Evolutionary conservation across 2,797 vertebrate species (phyloP).

Genomic region (Saxicola maurus): DNA sequence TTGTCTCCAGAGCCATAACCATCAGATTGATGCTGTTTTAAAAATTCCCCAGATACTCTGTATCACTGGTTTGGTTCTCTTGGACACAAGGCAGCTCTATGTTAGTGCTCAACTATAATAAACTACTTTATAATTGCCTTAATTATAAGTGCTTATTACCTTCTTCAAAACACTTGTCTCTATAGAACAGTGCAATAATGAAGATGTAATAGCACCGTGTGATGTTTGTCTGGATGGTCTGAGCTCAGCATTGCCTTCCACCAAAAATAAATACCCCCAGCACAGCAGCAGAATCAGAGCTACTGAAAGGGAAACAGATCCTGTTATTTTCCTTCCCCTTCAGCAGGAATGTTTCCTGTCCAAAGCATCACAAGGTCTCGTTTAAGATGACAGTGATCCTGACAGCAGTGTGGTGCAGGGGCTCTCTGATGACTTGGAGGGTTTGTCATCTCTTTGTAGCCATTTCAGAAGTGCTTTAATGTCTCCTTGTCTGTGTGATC

Average conservation of each 20-base stretch:
- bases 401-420: fast-evolving
- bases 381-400: neutral
- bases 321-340: neutral
- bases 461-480: neutral
- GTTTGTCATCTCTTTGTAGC: neutral
- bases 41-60: neutral
- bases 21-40: slow-evolving; percentile 26
- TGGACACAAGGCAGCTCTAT: slow-evolving; percentile 18
- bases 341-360: neutral
- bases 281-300: neutral
- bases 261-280: neutral
- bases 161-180: slow-evolving; percentile 59
- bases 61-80: slow-evolving; percentile 24
- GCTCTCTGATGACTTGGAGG: neutral
- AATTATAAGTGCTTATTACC: slow-evolving; percentile 61
- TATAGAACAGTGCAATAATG: slow-evolving; percentile 19
- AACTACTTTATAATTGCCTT: slow-evolving; percentile 60
- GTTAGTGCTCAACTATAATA: slow-evolving; percentile 37
- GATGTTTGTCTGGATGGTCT: neutral
- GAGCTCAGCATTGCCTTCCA: neutral
- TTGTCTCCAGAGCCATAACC: slow-evolving; percentile 20
- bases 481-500: neutral
- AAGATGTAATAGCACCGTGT: neutral
- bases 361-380: neutral
- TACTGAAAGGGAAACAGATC: neutral